Conservation (phyloP, 1,140 invertebrate genomes). For the Dinoponera quadriceps region DNA sequence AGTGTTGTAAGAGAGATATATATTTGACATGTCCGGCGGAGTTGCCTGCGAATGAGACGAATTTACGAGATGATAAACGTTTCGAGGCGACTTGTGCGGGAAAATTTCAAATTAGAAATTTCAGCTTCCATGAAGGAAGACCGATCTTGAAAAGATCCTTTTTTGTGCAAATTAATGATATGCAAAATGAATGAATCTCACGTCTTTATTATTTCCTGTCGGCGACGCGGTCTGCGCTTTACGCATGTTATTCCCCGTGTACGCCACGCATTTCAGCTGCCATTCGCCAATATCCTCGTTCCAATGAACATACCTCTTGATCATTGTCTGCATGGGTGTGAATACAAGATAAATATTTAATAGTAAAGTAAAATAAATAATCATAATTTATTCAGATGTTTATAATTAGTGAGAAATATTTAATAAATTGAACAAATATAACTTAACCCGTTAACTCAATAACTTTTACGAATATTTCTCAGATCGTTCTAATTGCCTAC, state of each 20-base stretch:
- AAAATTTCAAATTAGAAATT: slow-evolving; percentile 44
- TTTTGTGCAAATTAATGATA: slow-evolving; percentile 19
- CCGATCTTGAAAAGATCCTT: background rate
- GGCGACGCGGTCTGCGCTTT: slow-evolving; percentile 85
- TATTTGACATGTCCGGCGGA: slow-evolving; percentile 83
- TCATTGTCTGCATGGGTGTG: slow-evolving; percentile 89
- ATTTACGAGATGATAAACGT: slow-evolving; percentile 41
- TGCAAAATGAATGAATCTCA: slow-evolving; percentile 65
- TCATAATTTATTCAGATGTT: too few species aligned
- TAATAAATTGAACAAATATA: too few species aligned
- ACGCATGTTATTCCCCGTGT: slow-evolving; percentile 99
- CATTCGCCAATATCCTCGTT: slow-evolving; percentile 99
- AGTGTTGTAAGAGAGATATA: slow-evolving; percentile 83
- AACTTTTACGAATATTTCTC: too few species aligned
- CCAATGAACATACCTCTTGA: slow-evolving; percentile 97
- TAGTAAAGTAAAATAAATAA: too few species aligned
- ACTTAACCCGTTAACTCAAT: too few species aligned
- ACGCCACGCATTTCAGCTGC: slow-evolving; percentile 99
- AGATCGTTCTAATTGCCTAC: too few species aligned
- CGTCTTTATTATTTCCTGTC: slow-evolving; percentile 79
- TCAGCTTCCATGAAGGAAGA: background rate
- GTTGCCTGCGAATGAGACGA: slow-evolving; percentile 72
- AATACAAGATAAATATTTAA: slow-evolving; percentile 1
- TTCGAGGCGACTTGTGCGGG: background rate
- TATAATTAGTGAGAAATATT: too few species aligned